Base-by-base conservation (phyloP, 2,888 invertebrate genomes). In the Ichneumoninae sp. region DNA sequence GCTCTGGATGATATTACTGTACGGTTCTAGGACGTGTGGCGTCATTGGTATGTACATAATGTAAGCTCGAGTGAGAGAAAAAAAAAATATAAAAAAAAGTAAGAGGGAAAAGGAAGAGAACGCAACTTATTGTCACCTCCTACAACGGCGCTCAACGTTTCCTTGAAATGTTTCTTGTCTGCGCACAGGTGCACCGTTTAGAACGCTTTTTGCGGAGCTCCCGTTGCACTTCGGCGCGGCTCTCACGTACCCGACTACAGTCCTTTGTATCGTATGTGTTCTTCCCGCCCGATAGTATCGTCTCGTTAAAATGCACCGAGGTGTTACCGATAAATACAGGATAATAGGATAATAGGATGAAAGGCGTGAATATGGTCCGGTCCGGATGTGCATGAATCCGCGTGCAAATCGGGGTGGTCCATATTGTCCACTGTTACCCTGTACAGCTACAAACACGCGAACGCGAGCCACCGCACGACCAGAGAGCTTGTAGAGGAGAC, bases 41-140 rank as follows among this genome's bases (percentile, higher is more conserved):
- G 80, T 83, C 80, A 81, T 81, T 69, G 63, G 84, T 84, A 81
- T 74, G 77, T 70, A 70, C 81, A 69, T 81, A 52, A 65, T 65
- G 65, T 74, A 81, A 84, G 68, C 66, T 60, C 68, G 73, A 73
- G 73, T 50, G 65, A 77, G 77, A 77, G 60, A 65, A 65, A 36
- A 36, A 26, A 66, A 44, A 36, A 0, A 36, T 10, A 44, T 3
- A 50, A 66, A 54, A 78, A 36, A 50, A 54, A 57, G 50, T 57
- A 71, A 52, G 63, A 74, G 63, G 16, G 70, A 80, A 65, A 52
- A 74, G 83, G 65, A 50, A 63, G 68, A 52, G 19, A 83, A 73
- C 44, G 68, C 69, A 54, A 73, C 74, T 70, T 66, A 81, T 81
- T 81, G 84, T 84, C 84, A 81, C 74, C 74, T 47, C n/a, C 26